phyloP scores from a whole-genome alignment of 2,113 vertebrate genomes.

The Ranitomeya variabilis region DNA sequence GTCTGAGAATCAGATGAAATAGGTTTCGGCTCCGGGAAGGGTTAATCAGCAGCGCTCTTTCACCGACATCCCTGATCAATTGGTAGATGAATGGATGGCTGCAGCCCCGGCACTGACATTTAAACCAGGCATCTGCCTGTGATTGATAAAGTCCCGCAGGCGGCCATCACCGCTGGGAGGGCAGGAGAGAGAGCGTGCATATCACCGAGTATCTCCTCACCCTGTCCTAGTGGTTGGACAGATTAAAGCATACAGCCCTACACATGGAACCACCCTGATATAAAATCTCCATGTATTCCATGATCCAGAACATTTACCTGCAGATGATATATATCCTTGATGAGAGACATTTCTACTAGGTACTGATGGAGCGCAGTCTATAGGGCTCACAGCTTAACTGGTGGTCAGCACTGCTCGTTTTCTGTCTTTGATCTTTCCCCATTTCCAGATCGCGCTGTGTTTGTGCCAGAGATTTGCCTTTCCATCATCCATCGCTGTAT shows the following conservation, averaged over 20 bases:
- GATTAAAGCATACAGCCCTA: background rate
- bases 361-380: too few species aligned
- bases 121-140: conserved; percentile 55
- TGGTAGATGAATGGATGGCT: conserved; percentile 57
- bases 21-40: background rate
- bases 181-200: conserved; percentile 26
- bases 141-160: conserved; percentile 58
- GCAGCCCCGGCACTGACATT: conserved; percentile 54
- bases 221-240: background rate
- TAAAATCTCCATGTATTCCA: background rate
- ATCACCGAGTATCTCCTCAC: background rate
- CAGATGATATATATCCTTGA: too few species aligned
- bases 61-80: conserved; percentile 49
- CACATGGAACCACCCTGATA: background rate
- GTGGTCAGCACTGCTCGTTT: too few species aligned
- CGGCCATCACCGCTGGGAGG: conserved; percentile 40
- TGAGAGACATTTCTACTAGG: too few species aligned
- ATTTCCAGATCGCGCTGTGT: too few species aligned
- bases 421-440: too few species aligned
- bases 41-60: conserved; percentile 53
- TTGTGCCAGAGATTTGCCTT: too few species aligned
- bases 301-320: background rate
- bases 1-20: background rate
- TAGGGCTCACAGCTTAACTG: too few species aligned
- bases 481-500: too few species aligned